Percentiles rank a stretch among this genome's conserved stretches.
Evolutionary conservation across 2,797 vertebrate genomes (phyloP).

Genomic region (Mycteria americana): DNA sequence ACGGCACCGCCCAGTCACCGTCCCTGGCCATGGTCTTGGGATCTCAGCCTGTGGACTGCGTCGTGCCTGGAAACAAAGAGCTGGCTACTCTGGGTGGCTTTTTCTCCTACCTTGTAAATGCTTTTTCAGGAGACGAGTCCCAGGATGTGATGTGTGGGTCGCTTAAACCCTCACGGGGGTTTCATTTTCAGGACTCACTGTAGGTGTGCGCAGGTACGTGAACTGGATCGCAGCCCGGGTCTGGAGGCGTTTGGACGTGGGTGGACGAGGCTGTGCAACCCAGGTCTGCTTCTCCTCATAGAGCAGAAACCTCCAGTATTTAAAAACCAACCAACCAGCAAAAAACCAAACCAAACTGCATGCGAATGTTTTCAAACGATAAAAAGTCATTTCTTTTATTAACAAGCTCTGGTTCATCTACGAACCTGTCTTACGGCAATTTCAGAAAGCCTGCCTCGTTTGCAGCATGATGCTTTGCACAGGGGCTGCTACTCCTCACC

Average conservation of each 20-base stretch:
- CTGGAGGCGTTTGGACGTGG: rapidly evolving
- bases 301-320: neutral
- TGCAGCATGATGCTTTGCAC: neutral
- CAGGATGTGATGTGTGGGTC: neutral
- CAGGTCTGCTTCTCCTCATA: too few species aligned
- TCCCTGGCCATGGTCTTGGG: neutral
- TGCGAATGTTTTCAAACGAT: neutral
- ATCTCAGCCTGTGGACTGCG: neutral
- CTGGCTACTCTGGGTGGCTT: neutral
- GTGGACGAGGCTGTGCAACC: neutral
- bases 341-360: neutral
- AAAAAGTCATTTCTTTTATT: neutral
- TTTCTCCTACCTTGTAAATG: neutral
- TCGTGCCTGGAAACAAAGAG: neutral
- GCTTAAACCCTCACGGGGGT: rapidly evolving
- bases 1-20: rapidly evolving
- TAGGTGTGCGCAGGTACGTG: neutral
- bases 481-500: neutral
- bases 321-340: neutral
- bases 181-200: neutral
- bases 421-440: neutral
- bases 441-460: neutral
- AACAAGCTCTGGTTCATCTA: neutral
- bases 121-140: neutral
- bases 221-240: neutral